Evolutionary conservation across 2,888 invertebrate genomes (phyloP).

Genomic region (Galerucella calmariensis): DNA sequence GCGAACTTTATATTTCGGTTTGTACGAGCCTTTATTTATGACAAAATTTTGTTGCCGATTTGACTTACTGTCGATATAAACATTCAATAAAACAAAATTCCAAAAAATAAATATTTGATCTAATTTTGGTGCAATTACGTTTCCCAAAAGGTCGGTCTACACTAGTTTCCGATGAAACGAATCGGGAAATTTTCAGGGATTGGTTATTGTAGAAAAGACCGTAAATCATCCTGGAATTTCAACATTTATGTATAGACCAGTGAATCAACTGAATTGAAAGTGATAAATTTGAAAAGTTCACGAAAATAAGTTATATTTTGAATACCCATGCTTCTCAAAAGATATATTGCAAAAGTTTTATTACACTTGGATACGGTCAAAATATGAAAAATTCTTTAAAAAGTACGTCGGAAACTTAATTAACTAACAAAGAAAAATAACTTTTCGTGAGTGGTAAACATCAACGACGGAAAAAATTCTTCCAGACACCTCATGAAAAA

Average conservation of each 20-base stretch:
- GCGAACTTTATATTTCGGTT: too few species aligned
- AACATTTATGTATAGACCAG: background rate
- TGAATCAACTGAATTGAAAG: background rate
- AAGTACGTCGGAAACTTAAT: background rate
- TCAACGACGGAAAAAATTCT: background rate
- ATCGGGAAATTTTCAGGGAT: background rate
- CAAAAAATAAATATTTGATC: too few species aligned
- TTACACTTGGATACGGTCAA: background rate
- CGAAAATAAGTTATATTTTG: background rate
- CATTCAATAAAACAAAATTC: too few species aligned
- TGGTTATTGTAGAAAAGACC: constrained; percentile 1
- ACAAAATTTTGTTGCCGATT: too few species aligned
- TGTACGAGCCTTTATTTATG: too few species aligned
- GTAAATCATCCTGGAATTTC: constrained; percentile 8
- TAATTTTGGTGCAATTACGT: too few species aligned
- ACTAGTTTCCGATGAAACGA: background rate
- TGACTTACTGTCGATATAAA: too few species aligned
- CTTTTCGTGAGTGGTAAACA: background rate
- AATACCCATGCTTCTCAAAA: background rate
- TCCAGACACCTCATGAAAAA: background rate
- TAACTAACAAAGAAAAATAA: background rate
- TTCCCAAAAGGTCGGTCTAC: too few species aligned
- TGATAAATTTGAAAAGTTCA: constrained; percentile 9
- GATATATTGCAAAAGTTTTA: constrained; percentile 3
- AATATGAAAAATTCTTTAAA: background rate